Evolutionary conservation across 2,113 vertebrate species (phyloP).

Genomic region (Cercopithecus mona): DNA sequence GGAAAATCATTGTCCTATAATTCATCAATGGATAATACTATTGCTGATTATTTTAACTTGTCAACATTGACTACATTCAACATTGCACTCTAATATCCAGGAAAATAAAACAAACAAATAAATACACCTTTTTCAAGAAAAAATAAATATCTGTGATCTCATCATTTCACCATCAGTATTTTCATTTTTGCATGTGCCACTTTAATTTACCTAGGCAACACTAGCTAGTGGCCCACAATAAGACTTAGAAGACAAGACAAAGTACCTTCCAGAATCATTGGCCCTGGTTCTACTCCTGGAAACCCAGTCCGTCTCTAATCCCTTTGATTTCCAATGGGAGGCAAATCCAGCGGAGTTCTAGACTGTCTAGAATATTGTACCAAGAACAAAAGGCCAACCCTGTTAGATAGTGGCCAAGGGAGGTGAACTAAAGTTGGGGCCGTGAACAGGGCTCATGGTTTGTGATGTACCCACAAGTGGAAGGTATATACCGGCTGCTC

Average conservation of each 20-base stretch:
- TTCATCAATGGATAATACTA: background rate
- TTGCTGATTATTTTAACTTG: background rate
- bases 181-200: background rate
- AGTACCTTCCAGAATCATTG: background rate
- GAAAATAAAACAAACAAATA: background rate
- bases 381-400: background rate
- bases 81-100: background rate
- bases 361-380: background rate
- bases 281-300: background rate
- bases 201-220: background rate
- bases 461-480: background rate
- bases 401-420: background rate
- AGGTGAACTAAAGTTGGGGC: rapidly evolving
- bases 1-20: background rate
- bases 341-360: background rate
- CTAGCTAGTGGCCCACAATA: background rate
- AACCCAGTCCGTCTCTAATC: background rate
- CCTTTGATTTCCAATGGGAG: background rate
- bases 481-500: rapidly evolving
- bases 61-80: background rate
- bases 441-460: background rate
- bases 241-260: background rate
- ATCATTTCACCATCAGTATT: background rate
- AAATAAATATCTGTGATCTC: background rate
- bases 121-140: background rate